A percentile compares a stretch with the other conserved stretches of the same genome.
These are phyloP conservation scores for Tachina lurida DNA, from an alignment of 2,888 invertebrate species.

Conservation along the genomic window DNA sequence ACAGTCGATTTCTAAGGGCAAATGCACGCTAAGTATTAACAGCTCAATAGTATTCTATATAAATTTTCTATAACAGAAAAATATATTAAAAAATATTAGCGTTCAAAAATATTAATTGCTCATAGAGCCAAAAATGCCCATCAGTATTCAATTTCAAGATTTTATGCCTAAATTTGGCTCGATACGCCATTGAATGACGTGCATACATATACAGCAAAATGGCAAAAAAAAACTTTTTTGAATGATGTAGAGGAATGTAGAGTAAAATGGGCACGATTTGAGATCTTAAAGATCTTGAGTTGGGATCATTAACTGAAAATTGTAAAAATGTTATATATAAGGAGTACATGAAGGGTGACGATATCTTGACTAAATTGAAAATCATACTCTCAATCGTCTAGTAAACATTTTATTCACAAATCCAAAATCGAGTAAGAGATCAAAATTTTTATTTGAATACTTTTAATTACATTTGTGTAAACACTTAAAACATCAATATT, in stretches of 20 bases:
- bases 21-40: neutral
- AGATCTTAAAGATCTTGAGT: too few species aligned
- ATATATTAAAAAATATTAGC: slow-evolving; percentile 12
- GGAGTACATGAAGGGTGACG: too few species aligned
- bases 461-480: too few species aligned
- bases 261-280: neutral
- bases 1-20: neutral
- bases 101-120: neutral
- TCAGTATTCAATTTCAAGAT: slow-evolving; percentile 14
- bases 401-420: too few species aligned
- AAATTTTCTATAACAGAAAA: neutral
- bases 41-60: neutral
- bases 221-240: neutral
- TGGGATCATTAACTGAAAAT: too few species aligned
- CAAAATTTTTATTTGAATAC: too few species aligned
- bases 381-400: too few species aligned
- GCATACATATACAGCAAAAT: slow-evolving; percentile 1
- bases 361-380: too few species aligned
- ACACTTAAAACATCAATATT: too few species aligned
- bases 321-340: too few species aligned
- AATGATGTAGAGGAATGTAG: neutral
- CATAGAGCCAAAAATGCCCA: neutral
- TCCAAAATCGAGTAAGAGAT: too few species aligned
- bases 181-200: slow-evolving; percentile 1
- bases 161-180: neutral